Conservation (phyloP, 2,797 vertebrate genomes). For the Macroramphosus scolopax region DNA sequence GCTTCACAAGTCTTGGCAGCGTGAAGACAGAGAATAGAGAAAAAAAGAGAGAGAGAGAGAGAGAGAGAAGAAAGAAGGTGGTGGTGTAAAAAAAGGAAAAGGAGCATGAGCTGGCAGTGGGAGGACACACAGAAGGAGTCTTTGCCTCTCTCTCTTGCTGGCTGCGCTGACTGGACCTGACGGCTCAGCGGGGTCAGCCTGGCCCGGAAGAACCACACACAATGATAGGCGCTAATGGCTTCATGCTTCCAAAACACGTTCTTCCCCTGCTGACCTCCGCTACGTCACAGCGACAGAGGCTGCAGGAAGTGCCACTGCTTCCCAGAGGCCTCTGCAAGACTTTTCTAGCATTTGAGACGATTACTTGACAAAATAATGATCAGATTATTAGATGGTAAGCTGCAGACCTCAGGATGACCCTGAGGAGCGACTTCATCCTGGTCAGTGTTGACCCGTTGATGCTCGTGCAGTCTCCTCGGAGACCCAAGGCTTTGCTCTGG, state of each 20-base stretch:
- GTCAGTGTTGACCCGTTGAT: too few relatives aligned
- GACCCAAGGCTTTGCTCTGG: too few relatives aligned
- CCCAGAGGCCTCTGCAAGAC: too few relatives aligned
- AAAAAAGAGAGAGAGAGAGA: not conserved
- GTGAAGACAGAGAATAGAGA: constrained; percentile 43
- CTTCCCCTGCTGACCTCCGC: not conserved
- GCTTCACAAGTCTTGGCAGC: constrained; percentile 46
- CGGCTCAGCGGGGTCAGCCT: too few relatives aligned
- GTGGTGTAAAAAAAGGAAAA: constrained; percentile 29
- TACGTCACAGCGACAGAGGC: not conserved
- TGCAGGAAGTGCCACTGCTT: too few relatives aligned
- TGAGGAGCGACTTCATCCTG: too few relatives aligned
- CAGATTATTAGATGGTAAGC: too few relatives aligned
- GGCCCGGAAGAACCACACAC: too few relatives aligned
- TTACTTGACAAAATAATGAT: too few relatives aligned
- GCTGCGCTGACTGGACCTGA: not conserved
- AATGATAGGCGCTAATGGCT: not conserved
- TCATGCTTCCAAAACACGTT: not conserved
- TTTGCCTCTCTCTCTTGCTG: constrained; percentile 6
- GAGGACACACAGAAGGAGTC: constrained; percentile 35
- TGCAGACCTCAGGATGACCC: too few relatives aligned
- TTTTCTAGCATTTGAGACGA: too few relatives aligned
- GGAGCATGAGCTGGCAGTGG: constrained; percentile 50
- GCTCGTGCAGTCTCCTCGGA: too few relatives aligned
- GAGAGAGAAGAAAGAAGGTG: constrained; percentile 27